These are phyloP conservation scores for Bombyx mandarina DNA, from an alignment of 1,140 invertebrate species.

Conservation along the genomic window DNA sequence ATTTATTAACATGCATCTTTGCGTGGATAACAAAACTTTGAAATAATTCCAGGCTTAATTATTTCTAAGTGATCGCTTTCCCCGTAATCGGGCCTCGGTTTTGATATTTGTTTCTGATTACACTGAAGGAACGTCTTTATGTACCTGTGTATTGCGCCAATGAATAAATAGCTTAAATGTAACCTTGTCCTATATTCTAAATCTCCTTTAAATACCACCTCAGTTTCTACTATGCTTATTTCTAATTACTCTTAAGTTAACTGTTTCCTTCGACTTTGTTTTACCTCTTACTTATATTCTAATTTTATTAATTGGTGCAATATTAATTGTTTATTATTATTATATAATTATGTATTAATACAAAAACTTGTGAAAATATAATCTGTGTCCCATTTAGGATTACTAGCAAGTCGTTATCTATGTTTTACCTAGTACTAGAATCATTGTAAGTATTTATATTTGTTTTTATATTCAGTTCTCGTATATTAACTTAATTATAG, in stretches of 20 bases:
- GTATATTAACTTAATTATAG: conserved; percentile 56
- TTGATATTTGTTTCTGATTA: conserved; percentile 16
- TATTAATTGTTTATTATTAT: conserved; percentile 24
- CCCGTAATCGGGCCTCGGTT: conserved; percentile 41
- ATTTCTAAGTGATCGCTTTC: conserved; percentile 36
- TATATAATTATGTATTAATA: conserved; percentile 28
- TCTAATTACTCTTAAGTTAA: conserved; percentile 7
- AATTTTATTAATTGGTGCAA: conserved; percentile 49
- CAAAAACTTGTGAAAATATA: conserved; percentile 17
- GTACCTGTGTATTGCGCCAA: conserved; percentile 61
- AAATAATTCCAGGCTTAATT: conserved; percentile 36
- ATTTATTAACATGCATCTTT: conserved; percentile 4
- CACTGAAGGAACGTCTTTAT: conserved; percentile 47
- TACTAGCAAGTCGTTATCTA: conserved; percentile 23
- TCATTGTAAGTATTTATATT: conserved; percentile 36
- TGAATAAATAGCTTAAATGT: conserved; percentile 20
- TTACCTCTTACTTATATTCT: conserved; percentile 9
- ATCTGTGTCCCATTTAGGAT: conserved; percentile 21
- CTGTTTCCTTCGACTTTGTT: conserved; percentile 5
- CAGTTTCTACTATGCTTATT: too few species aligned
- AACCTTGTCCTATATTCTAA: neutral
- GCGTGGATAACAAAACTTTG: conserved; percentile 20
- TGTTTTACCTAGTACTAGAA: conserved; percentile 25
- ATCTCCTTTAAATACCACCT: conserved; percentile 7
- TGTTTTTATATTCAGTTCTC: conserved; percentile 55